Base-by-base conservation (phyloP, 1,140 invertebrate species). In the Whitmania pigra region DNA sequence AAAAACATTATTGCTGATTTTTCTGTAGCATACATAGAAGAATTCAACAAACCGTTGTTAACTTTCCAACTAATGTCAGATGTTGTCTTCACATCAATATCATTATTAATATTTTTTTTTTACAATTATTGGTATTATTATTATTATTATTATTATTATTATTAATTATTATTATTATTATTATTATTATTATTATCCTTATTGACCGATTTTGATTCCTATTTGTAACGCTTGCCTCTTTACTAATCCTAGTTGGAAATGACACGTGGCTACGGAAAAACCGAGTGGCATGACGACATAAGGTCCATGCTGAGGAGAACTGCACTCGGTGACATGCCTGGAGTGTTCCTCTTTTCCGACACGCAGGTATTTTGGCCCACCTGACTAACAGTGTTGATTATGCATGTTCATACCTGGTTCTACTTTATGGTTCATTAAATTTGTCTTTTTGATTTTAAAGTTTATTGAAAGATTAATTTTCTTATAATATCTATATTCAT, bases 311-410 rank as follows among this genome's bases (percentile, higher is more conserved):
- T 74, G 40, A 36, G 73, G 25, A 74, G 72, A 53, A 40, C 69
- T 27, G 71, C 70, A 81, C 73, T 73, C 76, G 82, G 79, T 11
- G 93, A 97, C 75, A 86, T 89, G 76, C 91, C 94, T 80, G 89
- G 88, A 54, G 91, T 94, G 0, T 96, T 97, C 78, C 83, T 97
- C 15, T 94, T 95, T 78, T 88, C 89, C 66, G 92, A 94, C 79
- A 88, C 88, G 18, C 91, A 94, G 86, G 89, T 89, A 53, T 22
- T 70, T 73, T 36, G 79, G 11, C 11, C 9, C 57, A 31, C 29
- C 29, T 25, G 22, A 1, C 20, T n/a, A 15, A 2, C 0, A 18
- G 29, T 36, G 31, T 3, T 36, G n/a, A n/a, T n/a, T n/a, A n/a
- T n/a, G 17, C 27, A 60, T 25, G 29, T 25, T 25, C 22, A 1